phyloP scores from a whole-genome alignment of 2,888 invertebrate genomes.

The Deilephila porcellus region DNA sequence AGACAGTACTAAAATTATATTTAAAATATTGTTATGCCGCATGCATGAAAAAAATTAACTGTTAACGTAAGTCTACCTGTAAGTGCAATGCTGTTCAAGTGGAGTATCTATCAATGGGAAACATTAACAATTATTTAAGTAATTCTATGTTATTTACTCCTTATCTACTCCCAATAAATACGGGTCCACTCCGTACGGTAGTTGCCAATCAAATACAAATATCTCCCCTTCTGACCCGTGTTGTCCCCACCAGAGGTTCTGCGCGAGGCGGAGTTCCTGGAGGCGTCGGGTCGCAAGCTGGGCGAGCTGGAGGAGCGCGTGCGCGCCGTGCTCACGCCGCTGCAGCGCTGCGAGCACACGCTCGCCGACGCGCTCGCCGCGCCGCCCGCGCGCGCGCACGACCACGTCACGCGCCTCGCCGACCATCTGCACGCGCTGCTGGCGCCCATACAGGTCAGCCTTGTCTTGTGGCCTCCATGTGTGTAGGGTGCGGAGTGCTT shows the following conservation, averaged over 20 bases:
- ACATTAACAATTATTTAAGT: too few relatives aligned
- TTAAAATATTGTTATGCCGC: too few relatives aligned
- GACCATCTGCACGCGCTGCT: slow-evolving; percentile 92
- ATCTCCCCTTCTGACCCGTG: background rate
- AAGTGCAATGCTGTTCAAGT: too few relatives aligned
- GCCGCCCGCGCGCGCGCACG: slow-evolving; percentile 91
- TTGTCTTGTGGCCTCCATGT: background rate
- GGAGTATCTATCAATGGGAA: too few relatives aligned
- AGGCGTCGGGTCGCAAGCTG: slow-evolving; percentile 92
- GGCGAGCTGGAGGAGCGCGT: slow-evolving; percentile 94
- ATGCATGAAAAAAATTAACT: too few relatives aligned
- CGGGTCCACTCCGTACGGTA: too few relatives aligned
- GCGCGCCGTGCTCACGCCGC: slow-evolving; percentile 92
- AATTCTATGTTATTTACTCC: too few relatives aligned
- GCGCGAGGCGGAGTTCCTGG: slow-evolving; percentile 91
- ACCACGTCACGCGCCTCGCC: slow-evolving; percentile 91
- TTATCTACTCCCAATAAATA: too few relatives aligned
- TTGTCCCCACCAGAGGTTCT: slow-evolving; percentile 83
- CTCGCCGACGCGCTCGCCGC: slow-evolving; percentile 84
- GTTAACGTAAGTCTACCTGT: too few relatives aligned
- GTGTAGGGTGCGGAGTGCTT: too few relatives aligned
- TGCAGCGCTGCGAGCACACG: slow-evolving; percentile 95
- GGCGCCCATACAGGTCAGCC: slow-evolving; percentile 86
- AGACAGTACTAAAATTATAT: too few relatives aligned
- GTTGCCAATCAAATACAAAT: too few relatives aligned